Evolutionary conservation across 2,888 invertebrate species (phyloP), one percentile per base, ranked within the genome.

Genomic region (Acrobasis consociella): DNA sequence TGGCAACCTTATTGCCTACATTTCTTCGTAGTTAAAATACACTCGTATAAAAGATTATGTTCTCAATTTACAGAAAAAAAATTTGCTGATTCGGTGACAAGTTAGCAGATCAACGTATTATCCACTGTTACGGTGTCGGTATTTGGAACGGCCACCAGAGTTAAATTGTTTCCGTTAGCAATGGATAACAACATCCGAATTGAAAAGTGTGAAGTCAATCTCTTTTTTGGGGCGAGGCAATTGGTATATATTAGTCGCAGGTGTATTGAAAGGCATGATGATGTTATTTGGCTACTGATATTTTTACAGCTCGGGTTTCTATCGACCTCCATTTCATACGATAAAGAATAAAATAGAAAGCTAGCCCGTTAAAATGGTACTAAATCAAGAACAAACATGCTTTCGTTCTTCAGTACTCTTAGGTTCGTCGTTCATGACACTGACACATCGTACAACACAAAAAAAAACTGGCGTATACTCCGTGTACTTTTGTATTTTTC

Each of bases 1-100:
- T 68, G 65, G 62, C 67, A 64, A 71, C 70, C 62, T 60, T 72
- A 69, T 69, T 66, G 69, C 69, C 68, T 65, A 67, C 50, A 63
- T 62, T 60, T 9, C 17, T 42, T 22, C 13, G 16, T 22, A 42
- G 2, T 9, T 42, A 42, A 39, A 56, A 56, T 17, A 42, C 13
- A 56, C 16, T 46, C 10, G 2, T 31, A 7, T 8, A 31, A 31
- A 31, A 31, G 5, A 5, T 31, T 31, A 7, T 7, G 31, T 31
- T 31, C 5, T 31, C 31, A 2, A 7, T 31, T 31, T 31, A 31
- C 7, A 31, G 39, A 50, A 38, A 59, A 50, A 38, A 59, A 59
- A 52, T 60, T 13, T n/a, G 49, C 9, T 46, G 49, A 49, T 53
- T 37, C 53, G 22, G 31, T 49, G n/a, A 31, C 31, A 9, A 49